Percentiles rank a stretch among this genome's conserved stretches.
Evolutionary conservation across 1,140 invertebrate species (phyloP).

Genomic region (Maniola jurtina): DNA sequence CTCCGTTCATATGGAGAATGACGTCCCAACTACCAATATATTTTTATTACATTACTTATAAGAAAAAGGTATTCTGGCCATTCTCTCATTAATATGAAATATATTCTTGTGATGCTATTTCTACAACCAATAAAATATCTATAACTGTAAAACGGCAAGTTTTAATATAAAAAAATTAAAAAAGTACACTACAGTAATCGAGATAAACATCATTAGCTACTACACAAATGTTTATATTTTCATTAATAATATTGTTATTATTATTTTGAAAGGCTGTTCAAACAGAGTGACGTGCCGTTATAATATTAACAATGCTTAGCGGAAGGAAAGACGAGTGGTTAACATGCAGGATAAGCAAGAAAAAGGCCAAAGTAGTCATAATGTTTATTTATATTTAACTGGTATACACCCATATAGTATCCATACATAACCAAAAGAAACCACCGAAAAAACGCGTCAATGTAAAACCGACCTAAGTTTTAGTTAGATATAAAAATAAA

Average conservation of each 20-base stretch:
- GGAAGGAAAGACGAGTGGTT: constrained; percentile 41
- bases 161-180: background rate
- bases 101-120: too few species aligned
- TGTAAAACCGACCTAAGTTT: constrained; percentile 42
- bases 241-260: constrained; percentile 2
- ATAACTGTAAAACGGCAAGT: background rate
- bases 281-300: constrained; percentile 1
- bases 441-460: constrained; percentile 45
- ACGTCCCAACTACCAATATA: too few species aligned
- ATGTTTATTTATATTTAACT: constrained; percentile 62
- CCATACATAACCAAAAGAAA: constrained; percentile 59
- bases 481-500: constrained; percentile 69
- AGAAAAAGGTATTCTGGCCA: too few species aligned
- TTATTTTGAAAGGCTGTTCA: background rate
- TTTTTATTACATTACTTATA: too few species aligned
- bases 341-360: constrained; percentile 68
- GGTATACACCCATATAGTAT: constrained; percentile 34
- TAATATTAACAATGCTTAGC: constrained; percentile 29
- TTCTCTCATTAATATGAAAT: too few species aligned
- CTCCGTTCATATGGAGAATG: too few species aligned
- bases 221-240: constrained; percentile 3
- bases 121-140: too few species aligned
- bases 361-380: constrained; percentile 67
- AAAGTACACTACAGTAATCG: background rate
- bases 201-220: background rate